Percentiles rank a stretch among this genome's conserved stretches.
phyloP scores from a whole-genome alignment of 2,888 invertebrate species.

The Seira sanloemensis region DNA sequence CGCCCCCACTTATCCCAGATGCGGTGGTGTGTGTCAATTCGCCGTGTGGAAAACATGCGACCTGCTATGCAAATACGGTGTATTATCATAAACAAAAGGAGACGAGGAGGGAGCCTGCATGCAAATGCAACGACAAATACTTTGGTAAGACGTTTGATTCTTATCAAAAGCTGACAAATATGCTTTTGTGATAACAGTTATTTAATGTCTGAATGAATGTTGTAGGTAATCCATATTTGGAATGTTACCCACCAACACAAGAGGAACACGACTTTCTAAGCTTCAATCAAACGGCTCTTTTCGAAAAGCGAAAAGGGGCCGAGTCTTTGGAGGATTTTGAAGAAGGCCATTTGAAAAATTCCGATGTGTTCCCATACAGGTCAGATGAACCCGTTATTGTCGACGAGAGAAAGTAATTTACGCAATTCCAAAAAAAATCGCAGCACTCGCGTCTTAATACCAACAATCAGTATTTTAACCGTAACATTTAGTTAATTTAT shows the following conservation, averaged over 20 bases:
- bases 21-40: conserved; percentile 55
- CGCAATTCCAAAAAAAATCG: neutral
- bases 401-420: conserved; percentile 39
- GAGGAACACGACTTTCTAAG: conserved; percentile 47
- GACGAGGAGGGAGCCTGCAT: conserved; percentile 53
- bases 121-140: conserved; percentile 54
- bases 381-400: conserved; percentile 45
- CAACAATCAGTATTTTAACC: neutral
- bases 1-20: conserved; percentile 54
- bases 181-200: too few relatives aligned
- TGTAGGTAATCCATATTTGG: conserved; percentile 58
- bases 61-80: conserved; percentile 54
- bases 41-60: conserved; percentile 62
- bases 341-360: conserved; percentile 45
- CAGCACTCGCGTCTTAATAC: neutral
- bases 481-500: neutral
- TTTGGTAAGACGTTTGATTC: conserved; percentile 24
- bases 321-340: conserved; percentile 44
- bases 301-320: conserved; percentile 24
- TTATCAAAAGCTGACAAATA: neutral
- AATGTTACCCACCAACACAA: conserved; percentile 41
- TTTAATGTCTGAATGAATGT: too few relatives aligned
- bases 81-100: conserved; percentile 56
- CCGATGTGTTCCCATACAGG: conserved; percentile 30
- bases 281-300: conserved; percentile 49